phyloP scores from a whole-genome alignment of 2,888 invertebrate genomes.

The Drosophila anomalata region DNA sequence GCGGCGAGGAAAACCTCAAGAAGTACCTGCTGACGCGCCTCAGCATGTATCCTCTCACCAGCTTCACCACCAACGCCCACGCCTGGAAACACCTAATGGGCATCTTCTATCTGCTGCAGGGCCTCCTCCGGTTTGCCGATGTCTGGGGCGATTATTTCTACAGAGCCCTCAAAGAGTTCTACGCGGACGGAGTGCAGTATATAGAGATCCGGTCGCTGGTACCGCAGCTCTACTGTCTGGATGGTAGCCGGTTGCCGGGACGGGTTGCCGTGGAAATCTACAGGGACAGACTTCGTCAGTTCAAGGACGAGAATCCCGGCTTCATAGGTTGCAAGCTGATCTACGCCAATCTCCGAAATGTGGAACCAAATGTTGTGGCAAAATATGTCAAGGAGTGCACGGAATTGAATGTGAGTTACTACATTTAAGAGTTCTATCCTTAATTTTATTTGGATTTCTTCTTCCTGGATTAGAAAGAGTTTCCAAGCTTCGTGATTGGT shows the following conservation, averaged over 20 bases:
- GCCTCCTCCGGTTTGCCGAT: conserved; percentile 86
- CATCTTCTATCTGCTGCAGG: conserved; percentile 85
- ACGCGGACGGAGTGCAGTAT: conserved; percentile 88
- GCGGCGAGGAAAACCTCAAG: conserved; percentile 84
- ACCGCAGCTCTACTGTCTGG: conserved; percentile 87
- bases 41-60: conserved; percentile 85
- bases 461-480: conserved; percentile 79
- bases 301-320: conserved; percentile 86
- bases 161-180: conserved; percentile 86
- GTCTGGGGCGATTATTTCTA: conserved; percentile 88
- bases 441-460: neutral
- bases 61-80: conserved; percentile 85
- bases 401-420: conserved; percentile 60
- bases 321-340: conserved; percentile 89
- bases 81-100: conserved; percentile 86
- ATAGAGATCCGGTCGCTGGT: conserved; percentile 88
- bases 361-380: conserved; percentile 82
- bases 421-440: neutral
- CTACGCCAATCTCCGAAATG: conserved; percentile 86
- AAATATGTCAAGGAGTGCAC: conserved; percentile 83
- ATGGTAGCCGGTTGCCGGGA: conserved; percentile 85
- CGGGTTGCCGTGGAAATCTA: conserved; percentile 86
- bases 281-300: conserved; percentile 85
- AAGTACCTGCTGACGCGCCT: conserved; percentile 85
- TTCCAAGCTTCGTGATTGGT: conserved; percentile 89